phyloP scores from a whole-genome alignment of 2,888 invertebrate species.

The Apamea monoglypha region DNA sequence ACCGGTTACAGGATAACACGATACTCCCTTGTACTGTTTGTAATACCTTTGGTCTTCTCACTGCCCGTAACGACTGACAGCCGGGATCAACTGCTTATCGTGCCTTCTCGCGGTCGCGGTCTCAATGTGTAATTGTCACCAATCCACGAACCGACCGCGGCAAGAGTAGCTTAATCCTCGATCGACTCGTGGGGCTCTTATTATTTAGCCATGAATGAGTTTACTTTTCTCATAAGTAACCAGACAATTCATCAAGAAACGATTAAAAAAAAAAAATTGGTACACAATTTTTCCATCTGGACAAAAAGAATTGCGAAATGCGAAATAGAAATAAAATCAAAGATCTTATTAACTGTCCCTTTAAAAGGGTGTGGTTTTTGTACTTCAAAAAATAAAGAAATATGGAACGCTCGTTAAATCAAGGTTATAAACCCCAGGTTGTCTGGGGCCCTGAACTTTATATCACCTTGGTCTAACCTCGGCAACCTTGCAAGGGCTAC shows the following conservation, averaged over 20 bases:
- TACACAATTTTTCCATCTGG: too few relatives aligned
- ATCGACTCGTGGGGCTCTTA: neutral
- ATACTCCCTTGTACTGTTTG: neutral
- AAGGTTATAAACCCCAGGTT: slow-evolving; percentile 66
- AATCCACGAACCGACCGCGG: neutral
- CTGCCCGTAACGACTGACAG: neutral
- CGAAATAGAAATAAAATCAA: slow-evolving; percentile 16
- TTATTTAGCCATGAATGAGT: neutral
- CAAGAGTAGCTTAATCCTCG: neutral
- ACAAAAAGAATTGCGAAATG: neutral
- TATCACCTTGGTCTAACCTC: slow-evolving; percentile 72
- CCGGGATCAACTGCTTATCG: neutral
- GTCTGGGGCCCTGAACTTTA: slow-evolving; percentile 73
- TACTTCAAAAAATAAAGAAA: slow-evolving; percentile 44
- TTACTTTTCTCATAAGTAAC: neutral
- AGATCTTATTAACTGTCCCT: neutral
- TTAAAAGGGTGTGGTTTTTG: slow-evolving; percentile 15
- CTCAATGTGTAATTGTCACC: neutral
- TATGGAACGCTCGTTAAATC: slow-evolving; percentile 20
- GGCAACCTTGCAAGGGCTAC: slow-evolving; percentile 51
- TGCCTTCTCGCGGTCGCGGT: neutral
- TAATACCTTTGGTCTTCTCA: neutral
- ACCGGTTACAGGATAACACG: neutral
- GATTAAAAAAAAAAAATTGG: neutral
- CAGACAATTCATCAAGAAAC: neutral